Conservation (phyloP, 2,888 invertebrate genomes). For the Tachina grossa region DNA sequence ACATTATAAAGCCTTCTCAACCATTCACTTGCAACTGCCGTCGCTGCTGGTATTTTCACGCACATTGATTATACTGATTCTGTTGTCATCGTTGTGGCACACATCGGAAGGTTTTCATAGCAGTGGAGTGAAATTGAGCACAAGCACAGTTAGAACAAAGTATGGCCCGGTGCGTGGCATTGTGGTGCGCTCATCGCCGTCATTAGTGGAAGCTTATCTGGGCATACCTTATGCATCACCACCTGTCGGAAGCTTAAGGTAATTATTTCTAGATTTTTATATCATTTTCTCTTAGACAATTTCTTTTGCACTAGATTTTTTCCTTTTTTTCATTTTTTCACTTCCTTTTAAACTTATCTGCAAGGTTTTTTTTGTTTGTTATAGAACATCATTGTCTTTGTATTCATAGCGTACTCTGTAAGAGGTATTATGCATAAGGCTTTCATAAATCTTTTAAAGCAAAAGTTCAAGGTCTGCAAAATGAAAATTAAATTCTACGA, state of each 20-base stretch:
- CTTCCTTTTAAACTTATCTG: constrained; percentile 23
- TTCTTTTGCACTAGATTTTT: constrained; percentile 1
- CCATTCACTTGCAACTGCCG: constrained; percentile 50
- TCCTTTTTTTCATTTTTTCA: background rate
- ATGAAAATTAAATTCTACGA: no score
- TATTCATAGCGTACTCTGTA: background rate
- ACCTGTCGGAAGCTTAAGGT: constrained; percentile 94
- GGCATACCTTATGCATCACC: constrained; percentile 97
- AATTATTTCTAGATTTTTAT: constrained; percentile 75
- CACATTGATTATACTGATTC: constrained; percentile 75
- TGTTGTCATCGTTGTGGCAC: constrained; percentile 77
- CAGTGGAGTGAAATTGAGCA: constrained; percentile 82
- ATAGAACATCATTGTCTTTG: constrained; percentile 22
- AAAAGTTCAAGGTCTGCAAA: no score
- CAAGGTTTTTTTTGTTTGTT: background rate
- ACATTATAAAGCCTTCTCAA: constrained; percentile 1
- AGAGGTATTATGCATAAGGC: background rate
- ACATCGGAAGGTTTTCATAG: constrained; percentile 78
- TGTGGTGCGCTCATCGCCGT: constrained; percentile 90
- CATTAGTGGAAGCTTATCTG: constrained; percentile 93
- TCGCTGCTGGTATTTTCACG: constrained; percentile 62
- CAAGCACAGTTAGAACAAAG: constrained; percentile 92
- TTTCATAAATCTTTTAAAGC: background rate
- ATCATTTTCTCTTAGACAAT: constrained; percentile 25
- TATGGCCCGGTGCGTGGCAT: constrained; percentile 95